Percentiles rank a stretch among this genome's conserved stretches.
phyloP scores from a whole-genome alignment of 2,113 vertebrate genomes.

The Hippopotamus amphibius region DNA sequence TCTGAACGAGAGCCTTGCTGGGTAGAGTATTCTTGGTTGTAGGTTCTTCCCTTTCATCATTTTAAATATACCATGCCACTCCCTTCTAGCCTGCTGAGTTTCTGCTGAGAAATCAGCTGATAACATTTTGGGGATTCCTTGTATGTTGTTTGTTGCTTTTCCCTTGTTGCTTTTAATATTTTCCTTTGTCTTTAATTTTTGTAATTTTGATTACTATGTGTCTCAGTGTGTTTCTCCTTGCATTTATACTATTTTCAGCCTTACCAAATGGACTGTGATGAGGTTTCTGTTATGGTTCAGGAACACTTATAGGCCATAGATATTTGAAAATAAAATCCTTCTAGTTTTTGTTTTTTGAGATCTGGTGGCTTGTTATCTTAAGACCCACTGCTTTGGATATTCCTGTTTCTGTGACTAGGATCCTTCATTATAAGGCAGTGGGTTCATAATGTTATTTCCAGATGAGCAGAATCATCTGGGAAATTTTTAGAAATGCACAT shows the following conservation, averaged over 20 bases:
- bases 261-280: not conserved
- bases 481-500: not conserved
- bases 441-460: not conserved
- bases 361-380: not conserved
- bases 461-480: not conserved
- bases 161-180: not conserved
- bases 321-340: not conserved
- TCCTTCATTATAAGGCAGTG: not conserved
- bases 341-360: not conserved
- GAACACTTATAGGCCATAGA: not conserved
- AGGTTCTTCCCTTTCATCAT: not conserved
- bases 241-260: not conserved
- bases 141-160: not conserved
- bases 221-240: not conserved
- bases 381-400: not conserved
- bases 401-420: not conserved
- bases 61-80: not conserved
- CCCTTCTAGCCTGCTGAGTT: not conserved
- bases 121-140: not conserved
- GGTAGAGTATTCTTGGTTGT: not conserved
- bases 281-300: not conserved
- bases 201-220: not conserved
- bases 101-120: not conserved
- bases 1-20: not conserved
- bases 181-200: not conserved